phyloP scores from a whole-genome alignment of 2,888 invertebrate genomes.

The Xestoiulus laeticollis region DNA sequence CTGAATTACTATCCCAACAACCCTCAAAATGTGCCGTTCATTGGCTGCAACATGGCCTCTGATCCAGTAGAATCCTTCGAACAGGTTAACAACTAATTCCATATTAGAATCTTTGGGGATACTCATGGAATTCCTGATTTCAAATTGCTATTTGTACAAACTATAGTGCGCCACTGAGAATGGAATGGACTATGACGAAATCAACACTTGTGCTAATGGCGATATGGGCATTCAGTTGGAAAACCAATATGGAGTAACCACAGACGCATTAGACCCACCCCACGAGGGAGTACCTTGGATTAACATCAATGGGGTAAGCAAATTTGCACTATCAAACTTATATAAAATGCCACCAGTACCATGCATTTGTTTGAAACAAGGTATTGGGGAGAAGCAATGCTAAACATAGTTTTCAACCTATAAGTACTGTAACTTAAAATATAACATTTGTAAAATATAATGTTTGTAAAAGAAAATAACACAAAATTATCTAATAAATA shows the following conservation, averaged over 20 bases:
- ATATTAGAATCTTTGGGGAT: neutral
- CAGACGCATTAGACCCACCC: conserved; percentile 58
- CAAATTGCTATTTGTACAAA: neutral
- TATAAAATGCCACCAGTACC: too few species aligned
- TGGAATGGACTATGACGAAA: conserved; percentile 57
- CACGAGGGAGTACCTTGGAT: conserved; percentile 61
- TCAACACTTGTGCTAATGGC: conserved; percentile 58
- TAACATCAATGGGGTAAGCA: conserved; percentile 58
- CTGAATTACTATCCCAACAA: conserved; percentile 63
- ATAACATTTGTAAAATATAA: too few species aligned
- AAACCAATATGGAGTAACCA: conserved; percentile 58
- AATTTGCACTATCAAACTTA: too few species aligned
- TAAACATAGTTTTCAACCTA: too few species aligned
- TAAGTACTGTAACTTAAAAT: too few species aligned
- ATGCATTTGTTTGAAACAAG: neutral
- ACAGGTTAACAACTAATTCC: neutral
- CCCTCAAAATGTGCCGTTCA: conserved; percentile 66
- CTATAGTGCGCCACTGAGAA: conserved; percentile 58
- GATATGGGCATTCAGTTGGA: conserved; percentile 58
- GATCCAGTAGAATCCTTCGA: conserved; percentile 56
- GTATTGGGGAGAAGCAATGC: too few species aligned
- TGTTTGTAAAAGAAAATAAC: too few species aligned
- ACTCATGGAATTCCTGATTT: neutral
- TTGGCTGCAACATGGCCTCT: conserved; percentile 72
- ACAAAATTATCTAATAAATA: too few species aligned